Base-by-base conservation (phyloP, 2,888 invertebrate species). In the Eugnorisma glareosa region DNA sequence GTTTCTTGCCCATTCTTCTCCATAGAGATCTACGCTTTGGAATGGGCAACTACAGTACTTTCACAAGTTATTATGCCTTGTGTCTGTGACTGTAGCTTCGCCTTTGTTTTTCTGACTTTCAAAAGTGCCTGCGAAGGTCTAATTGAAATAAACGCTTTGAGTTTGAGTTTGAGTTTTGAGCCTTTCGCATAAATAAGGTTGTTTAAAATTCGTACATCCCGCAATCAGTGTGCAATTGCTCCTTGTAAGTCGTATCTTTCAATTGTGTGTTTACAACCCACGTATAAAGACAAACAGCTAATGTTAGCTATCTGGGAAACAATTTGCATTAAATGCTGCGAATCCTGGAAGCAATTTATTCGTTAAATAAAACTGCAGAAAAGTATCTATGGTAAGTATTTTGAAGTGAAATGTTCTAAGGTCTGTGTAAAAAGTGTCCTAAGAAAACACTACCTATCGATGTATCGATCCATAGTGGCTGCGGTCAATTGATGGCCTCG, bases 281-380 rank as follows among this genome's bases (percentile, higher is more conserved):
- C 31, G 43, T 70, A 51, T 72, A 72, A 73, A 73, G 70, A 71
- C 67, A 76, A 84, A 81, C 40, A 68, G 57, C 51, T 70, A 51
- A 75, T 73, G 54, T 59, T 48, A 69, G 64, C 31, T 57, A 35
- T 61, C 40, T 74, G 61, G 64, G 63, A 83, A 77, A 66, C 59
- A 71, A 82, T 82, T 85, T 75, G 45, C 10, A 67, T 67, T 75
- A 54, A 75, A 67, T 73, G 45, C 21, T 74, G 73, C 40, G 40
- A 48, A 71, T 45, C 21, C 31, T 57, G n/a, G n/a, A 64, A 73
- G 40, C 35, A 48, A 72, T 45, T 83, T 61, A 6, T 79, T 74
- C 10, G 13, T 59, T 75, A 45, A 70, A 73, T 67, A 70, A 73
- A 75, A 66, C 35, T 66, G 64, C 18, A 70, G 10, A 15, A 4